Evolutionary conservation across 2,113 vertebrate species (phyloP).

Genomic region (Spheniscus mendiculus): DNA sequence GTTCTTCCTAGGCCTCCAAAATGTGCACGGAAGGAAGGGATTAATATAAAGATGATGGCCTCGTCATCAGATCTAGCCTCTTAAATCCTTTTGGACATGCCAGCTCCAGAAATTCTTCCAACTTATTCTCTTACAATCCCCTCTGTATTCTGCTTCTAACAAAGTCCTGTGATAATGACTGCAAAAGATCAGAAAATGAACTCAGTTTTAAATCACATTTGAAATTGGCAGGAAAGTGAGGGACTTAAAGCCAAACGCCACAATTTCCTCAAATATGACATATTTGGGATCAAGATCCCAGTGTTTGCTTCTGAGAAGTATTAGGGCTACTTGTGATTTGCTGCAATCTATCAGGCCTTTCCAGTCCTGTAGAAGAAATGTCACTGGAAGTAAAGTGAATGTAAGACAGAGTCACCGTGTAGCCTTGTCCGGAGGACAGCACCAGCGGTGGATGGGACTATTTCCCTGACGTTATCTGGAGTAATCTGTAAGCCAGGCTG

Average conservation of each 20-base stretch:
- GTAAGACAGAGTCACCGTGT: background rate
- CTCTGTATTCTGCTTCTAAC: background rate
- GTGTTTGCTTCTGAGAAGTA: background rate
- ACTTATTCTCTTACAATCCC: background rate
- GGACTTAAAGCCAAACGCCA: slow-evolving; percentile 8
- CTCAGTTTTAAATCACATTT: slow-evolving; percentile 4
- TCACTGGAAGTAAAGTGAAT: background rate
- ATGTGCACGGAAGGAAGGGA: background rate
- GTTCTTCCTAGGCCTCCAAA: background rate
- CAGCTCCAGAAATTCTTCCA: background rate
- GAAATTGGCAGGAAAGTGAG: background rate
- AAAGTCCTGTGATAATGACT: background rate
- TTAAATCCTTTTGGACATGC: background rate
- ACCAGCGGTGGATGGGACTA: background rate
- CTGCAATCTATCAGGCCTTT: background rate
- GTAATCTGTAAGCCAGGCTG: background rate
- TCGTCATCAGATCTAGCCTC: slow-evolving; percentile 21
- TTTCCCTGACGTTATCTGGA: background rate
- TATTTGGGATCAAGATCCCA: slow-evolving; percentile 1
- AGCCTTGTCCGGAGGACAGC: background rate
- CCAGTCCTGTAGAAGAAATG: background rate
- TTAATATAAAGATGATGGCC: background rate
- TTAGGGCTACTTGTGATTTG: background rate
- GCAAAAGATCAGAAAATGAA: slow-evolving; percentile 19
- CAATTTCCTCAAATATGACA: background rate